These are phyloP conservation scores for Gephyroberyx darwinii DNA, from an alignment of 2,797 vertebrate genomes.

Conservation along the genomic window DNA sequence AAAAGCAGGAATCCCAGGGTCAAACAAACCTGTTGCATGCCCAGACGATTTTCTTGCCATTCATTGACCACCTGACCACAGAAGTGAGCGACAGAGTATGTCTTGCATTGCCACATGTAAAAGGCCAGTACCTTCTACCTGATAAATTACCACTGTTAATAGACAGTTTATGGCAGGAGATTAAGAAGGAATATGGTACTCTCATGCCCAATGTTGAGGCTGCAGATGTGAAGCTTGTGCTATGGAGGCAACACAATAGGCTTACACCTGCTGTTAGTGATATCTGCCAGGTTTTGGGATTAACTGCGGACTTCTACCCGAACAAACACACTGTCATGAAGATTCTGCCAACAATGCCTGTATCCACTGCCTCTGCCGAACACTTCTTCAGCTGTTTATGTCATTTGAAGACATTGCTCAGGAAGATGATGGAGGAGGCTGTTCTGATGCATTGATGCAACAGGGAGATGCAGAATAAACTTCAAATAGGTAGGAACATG, in stretches of 20 bases:
- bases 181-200: constrained; percentile 3
- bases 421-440: background rate
- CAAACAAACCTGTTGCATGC: background rate
- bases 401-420: background rate
- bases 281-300: constrained; percentile 1
- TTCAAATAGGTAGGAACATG: too few species aligned
- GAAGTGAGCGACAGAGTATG: constrained; percentile 12
- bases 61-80: constrained; percentile 4
- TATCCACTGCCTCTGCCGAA: background rate
- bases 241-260: constrained; percentile 7
- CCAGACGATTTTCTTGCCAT: background rate
- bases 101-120: background rate
- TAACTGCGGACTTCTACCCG: background rate
- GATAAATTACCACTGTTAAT: constrained; percentile 10
- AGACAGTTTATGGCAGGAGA: constrained; percentile 2
- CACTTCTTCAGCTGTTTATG: background rate
- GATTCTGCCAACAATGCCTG: background rate
- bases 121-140: constrained; percentile 1
- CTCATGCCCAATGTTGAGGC: constrained; percentile 2
- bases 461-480: background rate
- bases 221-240: constrained; percentile 11
- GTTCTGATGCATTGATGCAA: background rate
- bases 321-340: background rate
- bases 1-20: constrained; percentile 1
- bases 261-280: background rate